Percentiles rank a stretch among this genome's conserved stretches.
phyloP scores from a whole-genome alignment of 64 coral and sea anemone genomes.

The Stichodactyla helianthus region DNA sequence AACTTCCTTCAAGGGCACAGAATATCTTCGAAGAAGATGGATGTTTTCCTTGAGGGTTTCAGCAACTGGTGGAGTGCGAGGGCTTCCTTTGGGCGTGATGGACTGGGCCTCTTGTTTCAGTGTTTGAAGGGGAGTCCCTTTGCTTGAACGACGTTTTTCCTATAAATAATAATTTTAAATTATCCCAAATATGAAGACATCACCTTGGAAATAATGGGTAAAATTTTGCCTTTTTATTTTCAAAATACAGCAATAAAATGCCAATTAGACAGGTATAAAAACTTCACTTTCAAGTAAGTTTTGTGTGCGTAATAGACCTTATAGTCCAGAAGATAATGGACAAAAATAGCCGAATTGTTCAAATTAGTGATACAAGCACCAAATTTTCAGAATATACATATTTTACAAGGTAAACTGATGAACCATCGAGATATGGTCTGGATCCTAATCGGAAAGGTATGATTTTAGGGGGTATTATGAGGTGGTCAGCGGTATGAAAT shows the following conservation, averaged over 20 bases:
- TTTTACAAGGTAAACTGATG: conserved; percentile 4
- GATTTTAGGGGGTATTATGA: neutral
- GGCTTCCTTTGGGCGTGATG: conserved; percentile 56
- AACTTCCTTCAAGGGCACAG: conserved; percentile 83
- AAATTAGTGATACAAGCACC: conserved; percentile 24
- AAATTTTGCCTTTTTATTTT: no score
- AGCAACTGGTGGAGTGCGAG: conserved; percentile 42
- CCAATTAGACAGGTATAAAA: no score
- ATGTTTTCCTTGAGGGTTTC: conserved; percentile 83
- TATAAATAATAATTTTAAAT: neutral
- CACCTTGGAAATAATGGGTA: no score
- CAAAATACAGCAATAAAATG: no score
- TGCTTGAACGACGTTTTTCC: conserved; percentile 31
- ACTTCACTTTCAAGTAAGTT: no score
- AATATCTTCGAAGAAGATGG: conserved; percentile 40
- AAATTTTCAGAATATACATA: conserved; percentile 18
- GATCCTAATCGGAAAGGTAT: neutral
- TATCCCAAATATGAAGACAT: no score
- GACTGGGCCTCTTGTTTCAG: conserved; percentile 21
- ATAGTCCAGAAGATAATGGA: conserved; percentile 20
- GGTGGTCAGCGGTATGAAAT: neutral
- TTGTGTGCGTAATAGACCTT: no score
- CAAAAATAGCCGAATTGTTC: conserved; percentile 26
- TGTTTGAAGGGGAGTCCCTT: conserved; percentile 25
- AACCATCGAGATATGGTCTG: neutral